phyloP scores from a whole-genome alignment of 2,113 vertebrate species.

The Oryzias javanicus region DNA sequence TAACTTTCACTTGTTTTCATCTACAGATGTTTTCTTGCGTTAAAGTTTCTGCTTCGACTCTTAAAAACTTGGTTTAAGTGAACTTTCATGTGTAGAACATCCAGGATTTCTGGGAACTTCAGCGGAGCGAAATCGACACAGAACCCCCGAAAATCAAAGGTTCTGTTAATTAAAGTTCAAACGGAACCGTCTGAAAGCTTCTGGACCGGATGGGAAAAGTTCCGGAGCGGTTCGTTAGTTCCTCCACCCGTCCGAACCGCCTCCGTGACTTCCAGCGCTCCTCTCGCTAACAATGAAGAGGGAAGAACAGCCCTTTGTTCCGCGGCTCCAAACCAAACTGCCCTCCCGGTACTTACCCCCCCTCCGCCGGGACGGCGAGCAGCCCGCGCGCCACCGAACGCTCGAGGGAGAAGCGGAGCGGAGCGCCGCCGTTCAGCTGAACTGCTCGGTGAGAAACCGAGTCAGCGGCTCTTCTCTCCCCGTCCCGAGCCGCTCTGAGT shows the following conservation, averaged over 20 bases:
- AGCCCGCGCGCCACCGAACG: not conserved
- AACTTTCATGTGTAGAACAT: not conserved
- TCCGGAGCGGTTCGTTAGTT: slow-evolving; percentile 6
- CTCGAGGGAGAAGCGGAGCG: not conserved
- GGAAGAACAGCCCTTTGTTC: slow-evolving; percentile 64
- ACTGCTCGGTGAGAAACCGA: not conserved
- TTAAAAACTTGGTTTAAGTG: too few species aligned
- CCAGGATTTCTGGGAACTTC: too few species aligned
- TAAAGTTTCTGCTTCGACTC: not conserved
- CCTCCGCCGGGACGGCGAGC: slow-evolving; percentile 3
- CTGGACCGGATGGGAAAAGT: not conserved
- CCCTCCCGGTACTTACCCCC: slow-evolving; percentile 32
- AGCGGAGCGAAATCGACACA: too few species aligned
- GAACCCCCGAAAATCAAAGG: too few species aligned
- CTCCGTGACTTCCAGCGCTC: slow-evolving; percentile 21
- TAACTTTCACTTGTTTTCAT: too few species aligned
- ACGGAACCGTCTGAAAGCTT: too few species aligned
- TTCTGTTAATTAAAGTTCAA: too few species aligned
- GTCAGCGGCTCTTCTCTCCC: slow-evolving; percentile 12
- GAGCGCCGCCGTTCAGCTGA: not conserved
- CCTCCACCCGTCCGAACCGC: slow-evolving; percentile 24
- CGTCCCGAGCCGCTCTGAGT: too few species aligned
- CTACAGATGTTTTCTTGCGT: too few species aligned
- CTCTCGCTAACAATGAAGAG: slow-evolving; percentile 53
- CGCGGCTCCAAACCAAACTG: slow-evolving; percentile 34